A percentile compares a stretch with the other conserved stretches of the same genome.
These are phyloP conservation scores for Proisotoma minuta DNA, from an alignment of 2,888 invertebrate genomes.

Conservation along the genomic window DNA sequence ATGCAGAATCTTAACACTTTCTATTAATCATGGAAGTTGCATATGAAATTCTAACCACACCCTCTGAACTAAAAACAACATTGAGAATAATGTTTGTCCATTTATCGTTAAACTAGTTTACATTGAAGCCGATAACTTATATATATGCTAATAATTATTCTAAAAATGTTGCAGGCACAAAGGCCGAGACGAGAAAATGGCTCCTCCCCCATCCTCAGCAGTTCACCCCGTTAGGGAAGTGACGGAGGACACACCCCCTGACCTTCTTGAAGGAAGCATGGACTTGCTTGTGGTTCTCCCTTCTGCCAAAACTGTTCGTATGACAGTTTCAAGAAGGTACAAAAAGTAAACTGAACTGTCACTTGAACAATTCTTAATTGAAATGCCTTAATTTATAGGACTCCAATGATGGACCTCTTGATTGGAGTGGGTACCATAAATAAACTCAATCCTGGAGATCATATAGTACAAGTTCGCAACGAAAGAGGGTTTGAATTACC, in stretches of 20 bases:
- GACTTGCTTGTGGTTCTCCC: conserved; percentile 63
- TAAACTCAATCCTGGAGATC: conserved; percentile 63
- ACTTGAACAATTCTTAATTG: background rate
- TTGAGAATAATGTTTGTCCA: too few relatives aligned
- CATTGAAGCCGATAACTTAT: too few relatives aligned
- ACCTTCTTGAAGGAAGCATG: conserved; percentile 66
- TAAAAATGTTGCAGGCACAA: conserved; percentile 21
- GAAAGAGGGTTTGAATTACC: conserved; percentile 57
- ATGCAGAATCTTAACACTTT: too few relatives aligned
- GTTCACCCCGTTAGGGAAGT: conserved; percentile 51
- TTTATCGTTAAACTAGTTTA: too few relatives aligned
- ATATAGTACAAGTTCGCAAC: conserved; percentile 63
- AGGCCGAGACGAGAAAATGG: conserved; percentile 28
- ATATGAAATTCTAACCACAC: too few relatives aligned
- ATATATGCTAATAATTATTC: too few relatives aligned
- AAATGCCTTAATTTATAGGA: conserved; percentile 55
- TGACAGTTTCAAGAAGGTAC: conserved; percentile 59
- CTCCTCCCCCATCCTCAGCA: conserved; percentile 31
- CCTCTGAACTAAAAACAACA: too few relatives aligned
- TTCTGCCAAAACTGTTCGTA: conserved; percentile 55
- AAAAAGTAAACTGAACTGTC: conserved; percentile 16
- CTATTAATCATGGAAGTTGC: too few relatives aligned
- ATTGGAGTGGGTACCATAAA: conserved; percentile 66
- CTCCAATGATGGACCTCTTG: conserved; percentile 72
- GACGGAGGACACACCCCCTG: conserved; percentile 65